Base-by-base conservation (phyloP, 2,888 invertebrate species). In the Rotaria socialis region DNA sequence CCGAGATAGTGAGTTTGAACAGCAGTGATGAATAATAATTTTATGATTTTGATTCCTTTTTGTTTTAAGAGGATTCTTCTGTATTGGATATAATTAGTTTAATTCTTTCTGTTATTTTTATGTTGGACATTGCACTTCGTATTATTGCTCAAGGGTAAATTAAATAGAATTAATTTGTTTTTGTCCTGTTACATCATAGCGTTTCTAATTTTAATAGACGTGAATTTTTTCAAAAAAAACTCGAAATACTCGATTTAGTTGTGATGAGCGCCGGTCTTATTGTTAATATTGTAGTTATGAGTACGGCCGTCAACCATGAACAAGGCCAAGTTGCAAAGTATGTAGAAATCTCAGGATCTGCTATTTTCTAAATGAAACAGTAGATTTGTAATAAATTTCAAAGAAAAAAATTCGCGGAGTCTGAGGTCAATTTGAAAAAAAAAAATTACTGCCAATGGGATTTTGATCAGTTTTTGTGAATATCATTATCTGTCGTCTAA, bases 261-360 rank as follows among this genome's bases (percentile, higher is more conserved):
- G 90, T 92, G n/a, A 91, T 92, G 6, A 85, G 91, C 5, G 88
- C 91, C 11, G 91, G 92, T 2, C 92, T 92, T 87, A 88, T 92
- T 55, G 89, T 92, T 8, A 91, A 91, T 86, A 89, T 92, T 86
- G 89, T 91, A 47, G 90, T 91, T 87, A 88, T 90, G 52, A 88
- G 88, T 24, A 87, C 91, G n/a, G 89, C 89, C 84, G 88, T 3
- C 88, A 84, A 86, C 86, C 11, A 88, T 88, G 50, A 89, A 89
- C 50, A 90, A 89, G 88, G 89, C 89, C 43, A 90, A 89, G 90
- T 90, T 89, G 89, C 90, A 88, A 80, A 58, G 27, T 85, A 84
- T 55, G 47, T 47, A 14, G 19, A 22, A 24, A 35, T 58, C 22
- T 43, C 2, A 35, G 35, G 35, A 35, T 35, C 35, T 35, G 35